phyloP scores from a whole-genome alignment of 1,140 invertebrate species.

The Bilobella aurantiaca region DNA sequence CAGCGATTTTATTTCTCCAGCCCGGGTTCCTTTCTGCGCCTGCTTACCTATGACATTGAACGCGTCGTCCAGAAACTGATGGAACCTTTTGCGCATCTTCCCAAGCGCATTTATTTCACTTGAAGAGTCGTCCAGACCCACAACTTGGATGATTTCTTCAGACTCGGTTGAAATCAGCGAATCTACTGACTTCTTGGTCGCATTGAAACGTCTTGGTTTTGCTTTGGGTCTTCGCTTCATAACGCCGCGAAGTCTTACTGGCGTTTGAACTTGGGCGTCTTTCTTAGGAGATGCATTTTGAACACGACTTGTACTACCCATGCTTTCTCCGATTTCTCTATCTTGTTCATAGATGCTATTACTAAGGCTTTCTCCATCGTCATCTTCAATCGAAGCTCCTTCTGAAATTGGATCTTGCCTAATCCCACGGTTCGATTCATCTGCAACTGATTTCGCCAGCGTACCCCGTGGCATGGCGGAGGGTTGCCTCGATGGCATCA shows the following conservation, averaged over 20 bases:
- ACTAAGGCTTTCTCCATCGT: neutral
- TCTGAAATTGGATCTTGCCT: neutral
- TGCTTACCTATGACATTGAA: conserved; percentile 51
- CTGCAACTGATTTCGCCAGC: too few species aligned
- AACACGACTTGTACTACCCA: neutral
- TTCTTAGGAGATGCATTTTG: conserved; percentile 10
- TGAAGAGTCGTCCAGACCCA: conserved; percentile 3
- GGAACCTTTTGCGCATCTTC: conserved; percentile 51
- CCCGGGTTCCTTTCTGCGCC: too few species aligned
- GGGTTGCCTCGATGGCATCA: conserved; percentile 4
- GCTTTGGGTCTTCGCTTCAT: neutral
- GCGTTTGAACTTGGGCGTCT: conserved; percentile 32
- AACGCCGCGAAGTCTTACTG: too few species aligned
- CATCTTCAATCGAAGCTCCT: neutral
- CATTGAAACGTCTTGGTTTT: conserved; percentile 1
- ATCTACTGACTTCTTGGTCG: conserved; percentile 13
- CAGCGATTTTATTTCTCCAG: too few species aligned
- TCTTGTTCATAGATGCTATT: conserved; percentile 17
- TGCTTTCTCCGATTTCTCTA: conserved; percentile 28
- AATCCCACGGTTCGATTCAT: too few species aligned
- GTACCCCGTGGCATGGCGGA: neutral
- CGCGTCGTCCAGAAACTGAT: conserved; percentile 56
- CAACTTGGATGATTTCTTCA: conserved; percentile 25
- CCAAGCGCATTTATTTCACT: conserved; percentile 40
- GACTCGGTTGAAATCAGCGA: conserved; percentile 25